phyloP scores from a whole-genome alignment of 1,140 invertebrate species.

The Wiebesia pumilae region DNA sequence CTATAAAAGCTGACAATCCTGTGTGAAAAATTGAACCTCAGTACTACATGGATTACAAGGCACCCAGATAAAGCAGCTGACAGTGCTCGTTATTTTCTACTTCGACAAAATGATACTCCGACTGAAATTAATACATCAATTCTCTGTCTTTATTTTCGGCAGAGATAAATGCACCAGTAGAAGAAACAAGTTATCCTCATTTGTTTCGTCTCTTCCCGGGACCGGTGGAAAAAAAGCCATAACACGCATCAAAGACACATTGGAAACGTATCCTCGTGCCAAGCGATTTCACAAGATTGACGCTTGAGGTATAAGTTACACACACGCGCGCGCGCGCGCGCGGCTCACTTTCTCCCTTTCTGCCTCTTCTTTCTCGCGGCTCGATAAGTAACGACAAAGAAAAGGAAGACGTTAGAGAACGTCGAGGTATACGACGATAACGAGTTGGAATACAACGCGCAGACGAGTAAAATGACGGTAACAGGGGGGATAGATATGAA shows the following conservation, averaged over 20 bases:
- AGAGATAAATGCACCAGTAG: not conserved
- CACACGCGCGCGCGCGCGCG: too few relatives aligned
- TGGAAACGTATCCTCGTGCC: conserved; percentile 26
- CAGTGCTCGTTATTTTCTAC: not conserved
- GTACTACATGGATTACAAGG: not conserved
- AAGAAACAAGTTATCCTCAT: conserved; percentile 2
- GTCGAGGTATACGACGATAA: conserved; percentile 18
- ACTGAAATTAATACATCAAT: conserved; percentile 15
- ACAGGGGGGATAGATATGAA: conserved; percentile 10
- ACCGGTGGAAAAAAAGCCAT: not conserved
- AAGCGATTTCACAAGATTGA: conserved; percentile 45
- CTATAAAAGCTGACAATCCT: not conserved
- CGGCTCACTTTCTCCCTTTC: not conserved
- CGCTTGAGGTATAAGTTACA: conserved; percentile 22
- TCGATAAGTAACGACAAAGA: not conserved
- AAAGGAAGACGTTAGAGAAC: not conserved
- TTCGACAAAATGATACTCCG: not conserved
- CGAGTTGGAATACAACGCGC: conserved; percentile 3
- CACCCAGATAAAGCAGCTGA: not conserved
- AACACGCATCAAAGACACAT: not conserved
- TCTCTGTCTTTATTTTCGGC: not conserved
- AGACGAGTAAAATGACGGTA: not conserved
- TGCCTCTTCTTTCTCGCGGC: not conserved
- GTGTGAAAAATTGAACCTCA: not conserved
- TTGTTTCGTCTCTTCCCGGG: not conserved